Conservation (phyloP, 2,113 vertebrate species). For the human region DNA sequence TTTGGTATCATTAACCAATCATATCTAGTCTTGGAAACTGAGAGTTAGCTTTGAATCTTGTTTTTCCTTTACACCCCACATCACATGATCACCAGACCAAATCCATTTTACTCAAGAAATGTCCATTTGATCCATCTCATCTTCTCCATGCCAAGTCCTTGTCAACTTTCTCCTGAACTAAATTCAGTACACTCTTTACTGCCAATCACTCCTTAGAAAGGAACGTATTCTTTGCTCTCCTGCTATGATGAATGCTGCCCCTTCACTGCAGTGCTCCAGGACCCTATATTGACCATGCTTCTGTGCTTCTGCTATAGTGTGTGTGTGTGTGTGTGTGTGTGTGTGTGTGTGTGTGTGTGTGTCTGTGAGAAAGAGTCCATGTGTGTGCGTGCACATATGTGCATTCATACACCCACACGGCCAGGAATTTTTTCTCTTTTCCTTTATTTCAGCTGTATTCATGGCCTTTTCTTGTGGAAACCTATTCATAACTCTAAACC, state of each 20-base stretch:
- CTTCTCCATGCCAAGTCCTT: neutral
- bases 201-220: neutral
- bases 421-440: neutral
- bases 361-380: no score
- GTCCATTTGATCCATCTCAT: neutral
- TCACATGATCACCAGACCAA: neutral
- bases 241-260: rapidly evolving
- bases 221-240: neutral
- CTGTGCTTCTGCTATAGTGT: neutral
- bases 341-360: no score
- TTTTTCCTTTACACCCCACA: neutral
- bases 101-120: neutral
- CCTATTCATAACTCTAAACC: neutral
- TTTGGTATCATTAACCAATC: neutral
- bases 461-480: neutral
- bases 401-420: no score
- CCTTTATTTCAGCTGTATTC: neutral
- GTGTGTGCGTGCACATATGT: rapidly evolving
- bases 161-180: neutral
- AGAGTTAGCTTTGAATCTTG: neutral
- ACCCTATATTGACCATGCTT: no score
- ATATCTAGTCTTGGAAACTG: neutral
- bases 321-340: no score
- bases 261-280: rapidly evolving
- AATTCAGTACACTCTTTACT: neutral